A percentile compares a stretch with the other conserved stretches of the same genome.
These are phyloP conservation scores for Picus viridis DNA, from an alignment of 2,797 vertebrate species.

Conservation along the genomic window DNA sequence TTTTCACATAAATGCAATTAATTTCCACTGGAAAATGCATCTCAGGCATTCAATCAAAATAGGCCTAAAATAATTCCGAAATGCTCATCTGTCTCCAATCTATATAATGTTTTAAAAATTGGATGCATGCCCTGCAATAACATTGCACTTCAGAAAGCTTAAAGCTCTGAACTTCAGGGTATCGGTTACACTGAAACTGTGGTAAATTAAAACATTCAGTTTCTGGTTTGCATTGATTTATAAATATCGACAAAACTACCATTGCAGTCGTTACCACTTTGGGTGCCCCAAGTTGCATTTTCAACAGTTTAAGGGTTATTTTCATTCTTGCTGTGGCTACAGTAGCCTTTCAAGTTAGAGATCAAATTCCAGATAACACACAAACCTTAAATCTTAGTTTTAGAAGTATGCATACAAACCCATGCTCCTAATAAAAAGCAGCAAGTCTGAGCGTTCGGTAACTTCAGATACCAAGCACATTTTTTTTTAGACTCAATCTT, in stretches of 20 bases:
- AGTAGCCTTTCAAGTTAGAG: conserved; percentile 58
- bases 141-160: conserved; percentile 62
- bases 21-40: conserved; percentile 76
- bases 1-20: conserved; percentile 77
- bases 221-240: conserved; percentile 67
- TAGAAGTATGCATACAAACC: conserved; percentile 30
- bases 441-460: background rate
- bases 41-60: conserved; percentile 74
- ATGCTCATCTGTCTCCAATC: conserved; percentile 78
- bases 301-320: conserved; percentile 44
- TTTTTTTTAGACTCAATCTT: background rate
- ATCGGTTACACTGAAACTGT: conserved; percentile 64
- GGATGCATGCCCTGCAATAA: conserved; percentile 74
- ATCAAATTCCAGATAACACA: conserved; percentile 47
- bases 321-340: conserved; percentile 50
- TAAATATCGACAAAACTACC: conserved; percentile 61
- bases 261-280: conserved; percentile 61
- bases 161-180: conserved; percentile 51
- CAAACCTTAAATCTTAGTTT: conserved; percentile 52
- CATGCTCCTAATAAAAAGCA: conserved; percentile 17
- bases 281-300: conserved; percentile 49
- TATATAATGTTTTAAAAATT: conserved; percentile 76
- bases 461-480: background rate
- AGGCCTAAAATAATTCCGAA: conserved; percentile 74
- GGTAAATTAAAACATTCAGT: conserved; percentile 67